Evolutionary conservation across 2,888 invertebrate genomes (phyloP).

Genomic region (Tipula confusa): DNA sequence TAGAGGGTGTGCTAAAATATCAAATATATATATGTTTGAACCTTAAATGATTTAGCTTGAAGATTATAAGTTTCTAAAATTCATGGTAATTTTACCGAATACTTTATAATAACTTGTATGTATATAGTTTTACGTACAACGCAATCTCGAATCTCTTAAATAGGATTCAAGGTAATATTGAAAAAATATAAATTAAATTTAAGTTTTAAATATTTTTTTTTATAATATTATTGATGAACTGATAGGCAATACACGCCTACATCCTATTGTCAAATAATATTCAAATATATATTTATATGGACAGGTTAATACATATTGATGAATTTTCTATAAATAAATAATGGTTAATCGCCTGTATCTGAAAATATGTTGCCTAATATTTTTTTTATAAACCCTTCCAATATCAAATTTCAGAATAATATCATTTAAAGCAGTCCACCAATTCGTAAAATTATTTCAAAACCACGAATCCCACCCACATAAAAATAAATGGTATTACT

Average conservation of each 20-base stretch:
- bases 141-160: background rate
- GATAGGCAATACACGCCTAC: slow-evolving; percentile 3
- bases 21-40: background rate
- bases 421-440: background rate
- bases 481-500: background rate
- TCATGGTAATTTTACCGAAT: background rate
- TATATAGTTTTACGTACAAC: background rate
- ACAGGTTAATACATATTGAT: slow-evolving; percentile 25
- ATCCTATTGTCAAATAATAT: slow-evolving; percentile 12
- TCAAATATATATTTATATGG: background rate
- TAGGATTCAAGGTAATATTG: background rate
- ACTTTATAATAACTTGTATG: background rate
- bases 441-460: background rate
- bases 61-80: background rate
- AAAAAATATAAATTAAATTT: background rate
- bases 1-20: background rate
- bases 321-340: slow-evolving; percentile 9
- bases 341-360: background rate
- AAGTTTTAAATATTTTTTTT: background rate
- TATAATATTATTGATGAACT: slow-evolving; percentile 17
- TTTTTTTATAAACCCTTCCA: background rate
- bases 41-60: background rate
- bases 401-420: background rate
- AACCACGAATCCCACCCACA: background rate
- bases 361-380: background rate